These are phyloP conservation scores for Pecten maximus DNA, from an alignment of 2,888 invertebrate genomes.

Conservation along the genomic window DNA sequence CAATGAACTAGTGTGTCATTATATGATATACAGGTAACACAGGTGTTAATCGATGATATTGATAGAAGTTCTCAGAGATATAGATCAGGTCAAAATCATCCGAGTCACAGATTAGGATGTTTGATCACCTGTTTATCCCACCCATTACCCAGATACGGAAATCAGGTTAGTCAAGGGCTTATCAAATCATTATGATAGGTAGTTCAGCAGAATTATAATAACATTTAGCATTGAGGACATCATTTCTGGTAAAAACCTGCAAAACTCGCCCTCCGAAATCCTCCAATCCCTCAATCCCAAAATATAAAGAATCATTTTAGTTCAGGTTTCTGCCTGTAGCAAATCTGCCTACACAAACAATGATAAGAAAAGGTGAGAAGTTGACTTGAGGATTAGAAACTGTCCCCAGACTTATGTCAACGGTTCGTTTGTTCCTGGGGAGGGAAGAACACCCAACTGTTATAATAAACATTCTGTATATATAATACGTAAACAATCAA, in stretches of 20 bases:
- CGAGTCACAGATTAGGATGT: background rate
- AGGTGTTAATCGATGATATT: background rate
- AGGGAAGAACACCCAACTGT: background rate
- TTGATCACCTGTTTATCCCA: background rate
- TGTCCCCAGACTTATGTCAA: background rate
- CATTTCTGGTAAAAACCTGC: too few relatives aligned
- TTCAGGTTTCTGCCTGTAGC: background rate
- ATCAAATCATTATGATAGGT: background rate
- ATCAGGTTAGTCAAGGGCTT: background rate
- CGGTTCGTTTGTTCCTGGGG: background rate
- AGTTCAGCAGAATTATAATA: background rate
- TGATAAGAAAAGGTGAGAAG: background rate
- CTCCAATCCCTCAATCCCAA: background rate
- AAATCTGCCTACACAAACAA: background rate
- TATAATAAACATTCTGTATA: background rate
- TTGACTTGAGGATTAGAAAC: background rate
- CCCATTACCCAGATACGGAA: background rate
- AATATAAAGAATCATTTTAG: background rate
- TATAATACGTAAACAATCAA: background rate
- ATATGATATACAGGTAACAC: background rate
- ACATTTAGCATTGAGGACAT: too few relatives aligned
- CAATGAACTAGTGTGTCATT: background rate
- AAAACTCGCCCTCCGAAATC: too few relatives aligned
- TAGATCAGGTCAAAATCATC: background rate
- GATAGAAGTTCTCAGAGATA: background rate